Evolutionary conservation across 2,888 invertebrate genomes (phyloP), one percentile per base, ranked within the genome.

Genomic region (Eretmocerus hayati): DNA sequence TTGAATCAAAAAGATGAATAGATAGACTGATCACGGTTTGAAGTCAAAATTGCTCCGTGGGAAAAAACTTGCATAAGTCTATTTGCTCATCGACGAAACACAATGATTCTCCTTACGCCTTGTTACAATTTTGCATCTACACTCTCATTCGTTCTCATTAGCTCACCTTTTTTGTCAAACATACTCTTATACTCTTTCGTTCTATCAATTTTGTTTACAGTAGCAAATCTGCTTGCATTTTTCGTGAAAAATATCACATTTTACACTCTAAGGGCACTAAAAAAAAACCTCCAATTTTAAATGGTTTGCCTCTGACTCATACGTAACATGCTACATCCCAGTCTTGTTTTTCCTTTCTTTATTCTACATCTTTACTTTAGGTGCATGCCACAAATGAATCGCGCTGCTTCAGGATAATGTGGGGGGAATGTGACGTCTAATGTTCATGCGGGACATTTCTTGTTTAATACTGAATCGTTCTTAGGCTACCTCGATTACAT

Each of bases 161-260:
- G 42, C 35, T 31, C 33, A 9, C 42, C 16, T 21, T 30, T 23
- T 33, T 13, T 39, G 35, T 41, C 39, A 48, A 40, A 44, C 30
- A 32, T 30, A 6, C 47, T 41, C 42, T 38, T 35, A 32, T 23
- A 44, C 37, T 41, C 43, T 40, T 23, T 42, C 44, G 23, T 43
- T 36, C 44, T 53, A 36, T 42, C 52, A 33, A 30, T 43, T 37
- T 44, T n/a, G n/a, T n/a, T n/a, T n/a, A n/a, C n/a, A n/a, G n/a
- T n/a, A n/a, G n/a, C n/a, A n/a, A n/a, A n/a, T n/a, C n/a, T n/a
- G n/a, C n/a, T n/a, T n/a, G n/a, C n/a, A n/a, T n/a, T 38, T 53
- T 48, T 48, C 52, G 54, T 54, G 54, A 54, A 54, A 54, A 54
- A 54, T 54, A 54, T 54, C 54, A 54, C 54, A 54, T 54, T 54